Conservation (phyloP, 1,140 invertebrate genomes). For the Drosophila melanica region DNA sequence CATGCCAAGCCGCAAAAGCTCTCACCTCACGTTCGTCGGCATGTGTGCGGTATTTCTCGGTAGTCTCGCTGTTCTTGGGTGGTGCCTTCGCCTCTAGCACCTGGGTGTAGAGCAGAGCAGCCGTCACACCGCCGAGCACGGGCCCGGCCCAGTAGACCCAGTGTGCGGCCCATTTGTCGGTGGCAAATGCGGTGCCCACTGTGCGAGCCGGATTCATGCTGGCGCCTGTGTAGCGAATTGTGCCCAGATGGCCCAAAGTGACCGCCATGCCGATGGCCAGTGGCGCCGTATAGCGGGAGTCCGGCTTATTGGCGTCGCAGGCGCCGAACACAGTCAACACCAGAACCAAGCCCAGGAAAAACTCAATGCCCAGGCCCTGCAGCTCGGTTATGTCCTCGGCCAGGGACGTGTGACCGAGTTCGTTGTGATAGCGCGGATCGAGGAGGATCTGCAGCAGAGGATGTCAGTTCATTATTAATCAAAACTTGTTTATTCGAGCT, state of each 20-base stretch:
- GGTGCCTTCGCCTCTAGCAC: constrained; percentile 84
- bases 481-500: constrained; percentile 4
- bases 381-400: constrained; percentile 86
- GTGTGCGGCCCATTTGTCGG: constrained; percentile 89
- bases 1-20: constrained; percentile 74
- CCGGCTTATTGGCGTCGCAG: constrained; percentile 88
- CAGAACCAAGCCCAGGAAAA: constrained; percentile 94
- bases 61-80: constrained; percentile 59
- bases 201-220: constrained; percentile 96
- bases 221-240: constrained; percentile 92
- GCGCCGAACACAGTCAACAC: constrained; percentile 95
- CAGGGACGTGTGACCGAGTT: constrained; percentile 87
- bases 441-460: constrained; percentile 86
- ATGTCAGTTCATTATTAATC: neutral
- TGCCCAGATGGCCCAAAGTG: constrained; percentile 93
- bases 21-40: constrained; percentile 84
- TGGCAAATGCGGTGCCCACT: constrained; percentile 93
- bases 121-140: constrained; percentile 90
- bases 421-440: constrained; percentile 86
- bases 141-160: constrained; percentile 97
- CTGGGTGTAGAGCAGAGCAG: constrained; percentile 89
- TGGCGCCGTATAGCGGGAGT: constrained; percentile 91
- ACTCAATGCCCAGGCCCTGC: constrained; percentile 95
- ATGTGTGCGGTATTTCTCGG: constrained; percentile 82
- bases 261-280: constrained; percentile 95